Percentiles rank a stretch among this genome's conserved stretches.
These are phyloP conservation scores for Agelaius tricolor DNA, from an alignment of 2,113 vertebrate genomes.

Conservation along the genomic window DNA sequence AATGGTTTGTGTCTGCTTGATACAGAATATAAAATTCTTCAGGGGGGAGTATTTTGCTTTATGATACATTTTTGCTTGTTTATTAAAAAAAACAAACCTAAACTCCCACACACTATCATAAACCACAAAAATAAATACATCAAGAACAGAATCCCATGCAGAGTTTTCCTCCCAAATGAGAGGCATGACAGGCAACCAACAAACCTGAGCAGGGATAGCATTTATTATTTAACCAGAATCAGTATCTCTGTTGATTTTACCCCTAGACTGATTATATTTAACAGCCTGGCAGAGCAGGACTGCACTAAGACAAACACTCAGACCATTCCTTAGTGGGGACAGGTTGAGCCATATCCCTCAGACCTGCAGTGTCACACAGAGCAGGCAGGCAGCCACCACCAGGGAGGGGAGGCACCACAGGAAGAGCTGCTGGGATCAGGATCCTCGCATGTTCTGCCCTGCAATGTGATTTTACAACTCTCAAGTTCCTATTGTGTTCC, in stretches of 20 bases:
- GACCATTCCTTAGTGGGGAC: background rate
- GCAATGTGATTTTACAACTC: fast-evolving
- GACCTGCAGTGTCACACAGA: background rate
- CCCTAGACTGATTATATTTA: fast-evolving
- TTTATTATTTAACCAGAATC: background rate
- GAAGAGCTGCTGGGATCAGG: background rate
- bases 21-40: background rate
- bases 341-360: background rate
- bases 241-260: background rate
- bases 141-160: background rate
- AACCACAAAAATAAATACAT: background rate
- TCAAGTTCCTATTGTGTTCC: background rate
- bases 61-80: background rate
- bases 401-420: background rate
- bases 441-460: fast-evolving
- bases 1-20: background rate
- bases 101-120: background rate
- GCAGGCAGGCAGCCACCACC: background rate
- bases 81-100: background rate
- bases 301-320: background rate
- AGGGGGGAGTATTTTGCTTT: background rate
- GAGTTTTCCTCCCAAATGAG: background rate
- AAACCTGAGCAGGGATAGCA: background rate
- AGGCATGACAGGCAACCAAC: background rate
- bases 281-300: background rate